Evolutionary conservation across 2,888 invertebrate genomes (phyloP).

Genomic region (Leptura quadrifasciata): DNA sequence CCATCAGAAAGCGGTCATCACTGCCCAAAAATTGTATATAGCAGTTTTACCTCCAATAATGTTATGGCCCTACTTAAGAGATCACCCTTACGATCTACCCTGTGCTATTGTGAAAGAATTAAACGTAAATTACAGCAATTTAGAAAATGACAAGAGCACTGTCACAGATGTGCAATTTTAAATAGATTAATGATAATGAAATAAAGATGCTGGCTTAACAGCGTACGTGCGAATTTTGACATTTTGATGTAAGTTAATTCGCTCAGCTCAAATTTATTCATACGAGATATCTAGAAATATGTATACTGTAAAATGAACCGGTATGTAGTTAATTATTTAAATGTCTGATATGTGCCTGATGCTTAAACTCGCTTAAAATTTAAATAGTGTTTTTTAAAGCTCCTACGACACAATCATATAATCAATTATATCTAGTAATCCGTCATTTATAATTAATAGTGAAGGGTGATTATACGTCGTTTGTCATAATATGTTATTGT

Average conservation of each 20-base stretch:
- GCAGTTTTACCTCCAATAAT: not conserved
- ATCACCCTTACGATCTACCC: not conserved
- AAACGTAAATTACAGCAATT: constrained; percentile 59
- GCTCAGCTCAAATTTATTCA: constrained; percentile 9
- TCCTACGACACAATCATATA: not conserved
- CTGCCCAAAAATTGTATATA: too few relatives aligned
- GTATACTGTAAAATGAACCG: not conserved
- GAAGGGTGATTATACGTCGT: not conserved
- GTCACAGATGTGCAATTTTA: constrained; percentile 65
- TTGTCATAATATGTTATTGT: not conserved
- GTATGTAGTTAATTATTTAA: constrained; percentile 20
- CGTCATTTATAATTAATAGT: not conserved
- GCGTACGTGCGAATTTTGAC: constrained; percentile 29
- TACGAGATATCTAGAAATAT: not conserved
- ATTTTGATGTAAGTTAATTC: constrained; percentile 27
- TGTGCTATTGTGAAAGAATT: constrained; percentile 46
- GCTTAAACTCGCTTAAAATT: not conserved
- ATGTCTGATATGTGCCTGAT: not conserved
- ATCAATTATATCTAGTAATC: not conserved
- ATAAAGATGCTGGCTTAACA: constrained; percentile 48
- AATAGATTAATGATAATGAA: constrained; percentile 60
- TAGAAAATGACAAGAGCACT: constrained; percentile 59
- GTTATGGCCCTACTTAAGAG: constrained; percentile 10
- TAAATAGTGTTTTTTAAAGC: not conserved
- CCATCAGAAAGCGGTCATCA: too few relatives aligned